Percentiles rank a stretch among this genome's conserved stretches.
Evolutionary conservation across 2,797 vertebrate species (phyloP).

Genomic region (Tinamus major): DNA sequence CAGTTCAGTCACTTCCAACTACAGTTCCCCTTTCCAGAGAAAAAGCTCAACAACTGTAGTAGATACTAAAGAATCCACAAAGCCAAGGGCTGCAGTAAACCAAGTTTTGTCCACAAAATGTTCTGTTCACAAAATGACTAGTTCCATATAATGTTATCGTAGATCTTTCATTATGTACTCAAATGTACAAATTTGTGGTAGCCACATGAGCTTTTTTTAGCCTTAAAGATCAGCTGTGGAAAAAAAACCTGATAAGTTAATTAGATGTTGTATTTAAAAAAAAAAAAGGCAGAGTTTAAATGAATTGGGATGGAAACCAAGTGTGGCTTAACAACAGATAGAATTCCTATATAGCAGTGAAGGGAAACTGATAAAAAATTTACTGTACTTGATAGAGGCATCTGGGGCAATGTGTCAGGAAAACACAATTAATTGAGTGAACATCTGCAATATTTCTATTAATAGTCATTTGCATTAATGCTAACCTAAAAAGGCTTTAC

Average conservation of each 20-base stretch:
- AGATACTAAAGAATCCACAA: conserved; percentile 12
- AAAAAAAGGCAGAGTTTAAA: neutral
- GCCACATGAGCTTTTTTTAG: neutral
- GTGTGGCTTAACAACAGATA: neutral
- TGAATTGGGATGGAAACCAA: neutral
- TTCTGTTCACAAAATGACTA: neutral
- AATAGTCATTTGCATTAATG: neutral
- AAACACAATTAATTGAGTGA: neutral
- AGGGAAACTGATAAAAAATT: neutral
- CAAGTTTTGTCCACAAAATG: neutral
- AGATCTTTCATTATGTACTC: conserved; percentile 31
- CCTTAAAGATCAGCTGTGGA: neutral
- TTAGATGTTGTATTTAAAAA: neutral
- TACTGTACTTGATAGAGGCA: neutral
- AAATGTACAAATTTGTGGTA: neutral
- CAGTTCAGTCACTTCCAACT: neutral
- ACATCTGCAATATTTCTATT: neutral
- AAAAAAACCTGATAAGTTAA: neutral
- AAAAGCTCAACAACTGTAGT: neutral
- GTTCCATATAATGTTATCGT: neutral
- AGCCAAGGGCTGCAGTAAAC: neutral
- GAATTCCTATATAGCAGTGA: neutral
- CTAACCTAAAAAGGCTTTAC: neutral
- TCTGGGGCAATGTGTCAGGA: neutral
- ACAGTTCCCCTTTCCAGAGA: neutral